Base-by-base conservation (phyloP, 2,888 invertebrate genomes). In the Sympetrum striolatum region DNA sequence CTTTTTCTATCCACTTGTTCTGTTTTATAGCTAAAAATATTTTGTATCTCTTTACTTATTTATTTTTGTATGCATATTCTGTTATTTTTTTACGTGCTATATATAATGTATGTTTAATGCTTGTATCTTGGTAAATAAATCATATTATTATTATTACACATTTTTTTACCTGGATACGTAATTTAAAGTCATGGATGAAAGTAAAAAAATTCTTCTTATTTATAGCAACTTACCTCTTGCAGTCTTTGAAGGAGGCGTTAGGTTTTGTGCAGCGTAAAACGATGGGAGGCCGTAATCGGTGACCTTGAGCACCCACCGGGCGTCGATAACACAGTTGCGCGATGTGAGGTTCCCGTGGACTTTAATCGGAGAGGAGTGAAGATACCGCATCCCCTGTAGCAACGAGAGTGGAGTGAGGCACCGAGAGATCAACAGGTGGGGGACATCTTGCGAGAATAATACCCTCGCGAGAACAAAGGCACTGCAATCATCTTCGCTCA, bases 281-380 rank as follows among this genome's bases (percentile, higher is more conserved):
- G 96, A 95, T 0, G 97, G 96, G 91, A 98, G 94, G 8, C 98
- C 98, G 94, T 98, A 98, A 94, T 98, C 98, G 37, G 98, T 97
- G 92, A 99, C 95, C 94, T 98, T 98, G 91, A 99, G 95, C 91
- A 98, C 98, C 98, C 98, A 99, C 92, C 99, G 96, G 91, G 98
- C 97, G 94, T 99, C 99, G 91, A 99, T 98, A 81, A 98, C 97
- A 94, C 98, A 98, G 94, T 98, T 98, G 91, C 98, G 95, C 81
- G 98, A 98, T 8, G 97, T 96, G 90, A 99, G 95, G 92, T 96
- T 96, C 64, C 98, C 98, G 94, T 99, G 98, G 91, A 96, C 96
- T 92, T 97, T 96, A 92, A 98, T 95, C 25, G 97, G 96, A 37
- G 97, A 96, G 80, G 96, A 95, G 94, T 99, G 99, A 90, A 99